A percentile compares a stretch with the other conserved stretches of the same genome.
These are phyloP conservation scores for Sprattus sprattus DNA, from an alignment of 2,113 vertebrate genomes.

Conservation along the genomic window DNA sequence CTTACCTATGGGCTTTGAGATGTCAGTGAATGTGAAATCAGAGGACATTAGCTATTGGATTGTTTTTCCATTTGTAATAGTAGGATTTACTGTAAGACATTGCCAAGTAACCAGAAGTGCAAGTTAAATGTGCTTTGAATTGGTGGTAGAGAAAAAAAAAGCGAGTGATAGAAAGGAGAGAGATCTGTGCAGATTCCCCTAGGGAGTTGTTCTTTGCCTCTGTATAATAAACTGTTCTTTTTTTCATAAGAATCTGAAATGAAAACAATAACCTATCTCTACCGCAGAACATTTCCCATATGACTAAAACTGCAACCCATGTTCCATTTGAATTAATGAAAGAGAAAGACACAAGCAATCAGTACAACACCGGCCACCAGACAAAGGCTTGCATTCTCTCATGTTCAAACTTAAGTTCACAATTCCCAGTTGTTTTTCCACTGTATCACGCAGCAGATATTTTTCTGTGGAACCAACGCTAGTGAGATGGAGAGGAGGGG, in stretches of 20 bases:
- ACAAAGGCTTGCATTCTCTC: not conserved
- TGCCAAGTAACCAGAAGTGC: not conserved
- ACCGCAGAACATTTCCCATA: not conserved
- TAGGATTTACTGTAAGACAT: not conserved
- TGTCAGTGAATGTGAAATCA: not conserved
- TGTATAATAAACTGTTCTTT: not conserved
- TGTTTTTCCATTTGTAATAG: not conserved
- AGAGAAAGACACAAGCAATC: not conserved
- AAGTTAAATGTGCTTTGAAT: not conserved
- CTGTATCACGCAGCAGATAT: not conserved
- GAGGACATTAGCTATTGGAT: not conserved
- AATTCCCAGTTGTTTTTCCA: not conserved
- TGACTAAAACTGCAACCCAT: not conserved
- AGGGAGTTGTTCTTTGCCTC: not conserved
- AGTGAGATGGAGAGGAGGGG: not conserved
- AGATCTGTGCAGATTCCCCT: not conserved
- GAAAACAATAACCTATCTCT: not conserved
- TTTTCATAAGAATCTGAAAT: not conserved
- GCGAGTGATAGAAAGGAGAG: not conserved
- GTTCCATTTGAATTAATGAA: not conserved
- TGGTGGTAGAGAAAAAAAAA: not conserved
- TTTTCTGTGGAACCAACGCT: conserved; percentile 41
- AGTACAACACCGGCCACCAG: not conserved
- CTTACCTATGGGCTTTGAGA: not conserved
- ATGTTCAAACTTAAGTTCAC: not conserved